Conservation (phyloP, 2,113 vertebrate genomes). For the Sceloporus undulatus region DNA sequence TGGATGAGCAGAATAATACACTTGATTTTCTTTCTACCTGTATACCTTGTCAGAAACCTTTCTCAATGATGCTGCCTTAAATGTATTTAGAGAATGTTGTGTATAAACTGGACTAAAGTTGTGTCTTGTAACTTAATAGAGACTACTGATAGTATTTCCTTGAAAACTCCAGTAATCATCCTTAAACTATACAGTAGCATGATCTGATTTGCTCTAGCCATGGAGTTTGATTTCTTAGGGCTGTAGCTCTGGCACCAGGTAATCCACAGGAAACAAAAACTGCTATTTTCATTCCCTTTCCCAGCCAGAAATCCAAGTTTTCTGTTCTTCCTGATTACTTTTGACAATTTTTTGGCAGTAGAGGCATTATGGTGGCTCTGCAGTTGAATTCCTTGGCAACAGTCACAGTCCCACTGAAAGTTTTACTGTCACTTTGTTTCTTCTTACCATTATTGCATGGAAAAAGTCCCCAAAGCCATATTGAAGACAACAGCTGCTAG, state of each 20-base stretch:
- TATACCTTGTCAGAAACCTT: background rate
- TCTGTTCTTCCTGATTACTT: background rate
- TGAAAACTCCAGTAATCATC: too few species aligned
- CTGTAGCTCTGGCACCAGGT: background rate
- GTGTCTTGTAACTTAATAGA: constrained; percentile 17
- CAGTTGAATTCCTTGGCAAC: constrained; percentile 40
- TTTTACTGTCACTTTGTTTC: constrained; percentile 49
- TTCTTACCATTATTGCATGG: constrained; percentile 19
- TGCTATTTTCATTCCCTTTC: background rate
- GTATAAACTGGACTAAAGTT: background rate
- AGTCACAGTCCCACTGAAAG: constrained; percentile 33
- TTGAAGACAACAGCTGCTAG: constrained; percentile 71
- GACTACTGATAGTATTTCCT: background rate
- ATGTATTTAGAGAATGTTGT: background rate
- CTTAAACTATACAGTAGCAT: background rate
- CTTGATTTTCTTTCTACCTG: background rate
- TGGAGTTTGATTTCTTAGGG: accelerated
- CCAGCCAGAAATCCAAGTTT: background rate
- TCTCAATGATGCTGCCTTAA: background rate
- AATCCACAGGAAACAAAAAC: background rate
- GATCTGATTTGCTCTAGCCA: background rate
- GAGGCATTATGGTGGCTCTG: constrained; percentile 43
- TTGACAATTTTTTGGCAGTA: constrained; percentile 34
- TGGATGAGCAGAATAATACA: too few species aligned
- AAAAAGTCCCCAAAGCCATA: constrained; percentile 63